A percentile compares a stretch with the other conserved stretches of the same genome.
phyloP scores from a whole-genome alignment of 2,888 invertebrate species.

The Neoascia interrupta region DNA sequence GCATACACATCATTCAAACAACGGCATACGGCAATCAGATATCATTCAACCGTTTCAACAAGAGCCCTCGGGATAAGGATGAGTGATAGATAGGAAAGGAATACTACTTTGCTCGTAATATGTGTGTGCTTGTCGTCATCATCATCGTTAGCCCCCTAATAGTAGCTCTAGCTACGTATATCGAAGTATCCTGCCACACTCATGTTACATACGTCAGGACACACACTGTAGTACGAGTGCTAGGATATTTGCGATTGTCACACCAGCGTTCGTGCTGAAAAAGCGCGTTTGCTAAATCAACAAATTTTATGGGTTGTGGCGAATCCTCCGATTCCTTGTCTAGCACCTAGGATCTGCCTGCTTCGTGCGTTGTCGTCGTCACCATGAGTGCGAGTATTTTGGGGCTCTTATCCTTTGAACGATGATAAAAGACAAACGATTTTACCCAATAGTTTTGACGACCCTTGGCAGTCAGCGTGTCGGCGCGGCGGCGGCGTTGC shows the following conservation, averaged over 20 bases:
- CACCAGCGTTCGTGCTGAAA: constrained; percentile 51
- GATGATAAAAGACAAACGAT: constrained; percentile 59
- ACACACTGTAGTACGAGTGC: constrained; percentile 3
- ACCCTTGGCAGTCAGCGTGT: constrained; percentile 1
- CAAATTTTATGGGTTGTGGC: constrained; percentile 59
- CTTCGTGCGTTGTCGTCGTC: not conserved
- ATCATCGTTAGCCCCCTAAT: not conserved
- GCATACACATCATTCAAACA: constrained; percentile 61
- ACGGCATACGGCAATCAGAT: constrained; percentile 64
- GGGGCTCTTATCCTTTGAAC: constrained; percentile 51
- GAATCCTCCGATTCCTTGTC: constrained; percentile 58
- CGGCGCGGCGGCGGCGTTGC: not conserved
- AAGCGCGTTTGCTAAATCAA: constrained; percentile 67
- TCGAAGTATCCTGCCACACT: no score
- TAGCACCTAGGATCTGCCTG: constrained; percentile 36
- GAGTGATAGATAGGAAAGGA: no score
- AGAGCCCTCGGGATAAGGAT: constrained; percentile 21
- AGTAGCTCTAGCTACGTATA: no score
- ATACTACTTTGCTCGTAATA: not conserved
- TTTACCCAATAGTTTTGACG: constrained; percentile 49
- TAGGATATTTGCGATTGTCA: constrained; percentile 58
- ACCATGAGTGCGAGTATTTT: not conserved
- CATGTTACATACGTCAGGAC: not conserved
- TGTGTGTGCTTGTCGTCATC: constrained; percentile 13
- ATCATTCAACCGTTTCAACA: constrained; percentile 50